phyloP scores from a whole-genome alignment of 2,113 vertebrate species.

The Cygnus atratus region DNA sequence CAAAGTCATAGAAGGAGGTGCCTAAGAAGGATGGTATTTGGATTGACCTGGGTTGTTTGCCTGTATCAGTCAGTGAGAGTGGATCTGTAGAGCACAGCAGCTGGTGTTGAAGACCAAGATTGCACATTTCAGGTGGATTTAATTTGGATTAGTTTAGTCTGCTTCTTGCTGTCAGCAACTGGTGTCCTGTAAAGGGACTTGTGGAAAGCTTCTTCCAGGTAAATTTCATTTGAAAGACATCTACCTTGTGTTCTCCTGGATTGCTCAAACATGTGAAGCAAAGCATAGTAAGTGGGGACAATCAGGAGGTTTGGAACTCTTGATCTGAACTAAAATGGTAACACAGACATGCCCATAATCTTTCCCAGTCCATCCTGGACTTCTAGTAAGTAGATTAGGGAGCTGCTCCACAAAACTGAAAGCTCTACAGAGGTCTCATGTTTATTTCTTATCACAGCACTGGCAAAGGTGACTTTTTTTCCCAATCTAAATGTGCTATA shows the following conservation, averaged over 20 bases:
- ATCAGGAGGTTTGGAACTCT: background rate
- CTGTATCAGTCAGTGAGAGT: background rate
- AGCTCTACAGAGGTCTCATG: background rate
- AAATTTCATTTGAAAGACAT: background rate
- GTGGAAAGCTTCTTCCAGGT: background rate
- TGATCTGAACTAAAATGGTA: background rate
- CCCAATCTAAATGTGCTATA: background rate
- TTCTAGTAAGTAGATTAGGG: background rate
- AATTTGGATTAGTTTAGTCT: background rate
- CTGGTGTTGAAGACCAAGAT: background rate
- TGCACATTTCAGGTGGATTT: background rate
- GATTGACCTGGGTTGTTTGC: background rate
- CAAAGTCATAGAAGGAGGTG: background rate
- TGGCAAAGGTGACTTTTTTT: background rate
- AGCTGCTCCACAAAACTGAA: background rate
- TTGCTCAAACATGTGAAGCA: background rate
- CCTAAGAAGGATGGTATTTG: background rate
- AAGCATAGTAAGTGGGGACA: background rate
- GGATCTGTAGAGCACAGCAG: background rate
- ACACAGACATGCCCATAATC: background rate
- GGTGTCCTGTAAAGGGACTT: accelerated
- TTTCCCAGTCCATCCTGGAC: background rate
- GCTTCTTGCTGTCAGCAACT: accelerated
- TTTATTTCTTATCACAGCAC: background rate
- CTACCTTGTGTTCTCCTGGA: background rate